A percentile compares a stretch with the other conserved stretches of the same genome.
Conservation (phyloP, 2,113 vertebrate species). For the Amblyopsis rosae region DNA sequence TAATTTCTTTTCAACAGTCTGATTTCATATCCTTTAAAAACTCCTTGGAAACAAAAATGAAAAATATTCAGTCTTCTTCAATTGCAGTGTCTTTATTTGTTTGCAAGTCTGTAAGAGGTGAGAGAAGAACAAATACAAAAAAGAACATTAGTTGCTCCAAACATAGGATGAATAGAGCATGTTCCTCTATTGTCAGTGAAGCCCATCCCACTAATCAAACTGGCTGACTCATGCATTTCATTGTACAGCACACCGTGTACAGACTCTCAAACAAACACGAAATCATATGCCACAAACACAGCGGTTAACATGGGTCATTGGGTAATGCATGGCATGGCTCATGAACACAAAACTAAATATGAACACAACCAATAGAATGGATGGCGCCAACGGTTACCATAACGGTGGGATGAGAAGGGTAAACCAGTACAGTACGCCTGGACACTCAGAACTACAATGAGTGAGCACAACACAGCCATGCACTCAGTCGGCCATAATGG, state of each 20-base stretch:
- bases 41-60: conserved; percentile 46
- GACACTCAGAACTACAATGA: conserved; percentile 44
- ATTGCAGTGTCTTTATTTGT: conserved; percentile 64
- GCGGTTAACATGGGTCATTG: conserved; percentile 1
- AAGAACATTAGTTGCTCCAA: not conserved
- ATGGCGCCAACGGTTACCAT: conserved; percentile 33
- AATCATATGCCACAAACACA: conserved; percentile 8
- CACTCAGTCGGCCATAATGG: conserved; percentile 55
- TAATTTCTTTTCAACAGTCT: conserved; percentile 39
- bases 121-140: not conserved
- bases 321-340: conserved; percentile 16
- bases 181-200: not conserved
- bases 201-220: not conserved
- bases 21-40: conserved; percentile 50
- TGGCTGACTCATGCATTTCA: conserved; percentile 46
- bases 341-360: conserved; percentile 29
- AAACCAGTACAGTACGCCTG: conserved; percentile 33
- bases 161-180: not conserved
- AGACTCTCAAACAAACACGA: conserved; percentile 19
- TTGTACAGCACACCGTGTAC: conserved; percentile 9
- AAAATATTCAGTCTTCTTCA: conserved; percentile 41
- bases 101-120: conserved; percentile 65
- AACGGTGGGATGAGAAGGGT: conserved; percentile 40
- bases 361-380: conserved; percentile 46
- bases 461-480: conserved; percentile 69